phyloP scores from a whole-genome alignment of 2,888 invertebrate genomes.

The Strigamia crassipes region DNA sequence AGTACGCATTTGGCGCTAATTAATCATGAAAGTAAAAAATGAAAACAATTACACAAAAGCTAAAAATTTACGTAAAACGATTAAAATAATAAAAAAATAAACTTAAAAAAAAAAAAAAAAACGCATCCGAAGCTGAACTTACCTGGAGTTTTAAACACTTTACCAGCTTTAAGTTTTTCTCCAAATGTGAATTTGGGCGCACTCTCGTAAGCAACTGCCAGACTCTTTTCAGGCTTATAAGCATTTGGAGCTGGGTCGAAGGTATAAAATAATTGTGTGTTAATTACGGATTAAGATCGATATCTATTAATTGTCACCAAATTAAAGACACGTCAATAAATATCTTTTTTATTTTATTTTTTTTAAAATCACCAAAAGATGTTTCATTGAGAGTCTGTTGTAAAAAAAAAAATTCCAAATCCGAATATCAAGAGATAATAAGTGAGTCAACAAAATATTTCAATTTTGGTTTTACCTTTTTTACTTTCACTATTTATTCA shows the following conservation, averaged over 20 bases:
- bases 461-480: neutral
- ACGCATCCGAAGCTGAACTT: neutral
- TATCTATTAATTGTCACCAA: neutral
- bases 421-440: too few species aligned
- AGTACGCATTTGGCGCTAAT: constrained; percentile 81
- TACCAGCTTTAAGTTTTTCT: constrained; percentile 62
- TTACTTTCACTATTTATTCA: neutral
- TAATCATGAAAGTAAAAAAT: neutral
- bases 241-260: constrained; percentile 74
- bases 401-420: too few species aligned
- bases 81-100: neutral
- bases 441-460: neutral
- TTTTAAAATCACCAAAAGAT: neutral
- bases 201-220: constrained; percentile 64
- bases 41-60: neutral
- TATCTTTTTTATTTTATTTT: neutral
- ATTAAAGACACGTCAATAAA: neutral
- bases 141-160: constrained; percentile 6
- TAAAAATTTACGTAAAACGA: neutral
- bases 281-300: neutral
- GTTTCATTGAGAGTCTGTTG: neutral
- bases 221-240: constrained; percentile 74
- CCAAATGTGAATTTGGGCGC: constrained; percentile 74
- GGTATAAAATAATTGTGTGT: neutral
- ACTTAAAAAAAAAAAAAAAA: too few species aligned